phyloP scores from a whole-genome alignment of 2,797 vertebrate genomes.

The Trachurus trachurus region DNA sequence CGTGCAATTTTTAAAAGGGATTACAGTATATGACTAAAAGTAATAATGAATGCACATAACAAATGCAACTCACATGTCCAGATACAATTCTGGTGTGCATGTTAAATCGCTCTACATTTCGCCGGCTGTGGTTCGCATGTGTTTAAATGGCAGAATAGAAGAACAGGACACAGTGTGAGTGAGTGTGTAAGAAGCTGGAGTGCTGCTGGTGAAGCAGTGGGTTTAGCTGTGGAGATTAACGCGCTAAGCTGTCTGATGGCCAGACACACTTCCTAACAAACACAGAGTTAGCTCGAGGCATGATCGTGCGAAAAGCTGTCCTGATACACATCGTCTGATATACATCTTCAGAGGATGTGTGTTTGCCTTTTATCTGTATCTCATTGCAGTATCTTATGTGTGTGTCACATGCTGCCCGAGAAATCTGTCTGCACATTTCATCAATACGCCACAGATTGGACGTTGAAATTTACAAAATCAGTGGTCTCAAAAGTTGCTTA shows the following conservation, averaged over 20 bases:
- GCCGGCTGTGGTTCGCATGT: not conserved
- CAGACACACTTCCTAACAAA: conserved; percentile 23
- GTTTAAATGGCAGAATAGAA: not conserved
- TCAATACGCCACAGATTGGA: not conserved
- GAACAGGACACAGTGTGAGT: not conserved
- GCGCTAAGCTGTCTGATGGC: conserved; percentile 36
- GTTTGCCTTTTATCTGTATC: not conserved
- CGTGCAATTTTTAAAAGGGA: not conserved
- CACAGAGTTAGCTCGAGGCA: not conserved
- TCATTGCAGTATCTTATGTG: not conserved
- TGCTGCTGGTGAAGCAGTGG: conserved; percentile 11
- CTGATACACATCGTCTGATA: conserved; percentile 1
- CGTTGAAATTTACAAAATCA: not conserved
- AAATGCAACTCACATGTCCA: not conserved
- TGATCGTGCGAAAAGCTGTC: not conserved
- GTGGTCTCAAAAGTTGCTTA: not conserved
- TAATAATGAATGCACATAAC: not conserved
- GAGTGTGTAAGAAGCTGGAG: not conserved
- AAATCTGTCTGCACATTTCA: not conserved
- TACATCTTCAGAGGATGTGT: not conserved
- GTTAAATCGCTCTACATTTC: not conserved
- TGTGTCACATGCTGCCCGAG: not conserved
- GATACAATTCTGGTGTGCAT: not conserved
- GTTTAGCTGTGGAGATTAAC: conserved; percentile 47
- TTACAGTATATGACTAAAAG: not conserved